Evolutionary conservation across 2,888 invertebrate genomes (phyloP), one percentile per base, ranked within the genome.

Genomic region (Leucophenga montana): DNA sequence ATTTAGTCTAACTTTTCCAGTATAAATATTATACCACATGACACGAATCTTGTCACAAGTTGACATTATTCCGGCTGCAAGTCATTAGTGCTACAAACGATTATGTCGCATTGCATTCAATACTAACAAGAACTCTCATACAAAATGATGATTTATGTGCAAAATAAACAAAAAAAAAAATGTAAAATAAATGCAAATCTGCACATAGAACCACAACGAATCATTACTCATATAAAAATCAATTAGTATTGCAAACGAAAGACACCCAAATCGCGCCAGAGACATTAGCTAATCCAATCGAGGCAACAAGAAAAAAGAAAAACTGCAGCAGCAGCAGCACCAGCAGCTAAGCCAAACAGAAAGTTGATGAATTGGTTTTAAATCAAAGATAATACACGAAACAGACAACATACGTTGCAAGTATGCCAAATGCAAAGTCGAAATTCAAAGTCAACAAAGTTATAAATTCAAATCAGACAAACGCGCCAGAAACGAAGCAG

Each of bases 281-380:
- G 18, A 18, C 50, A 50, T 39, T 39, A 39, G 39, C 39, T 39
- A 39, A 39, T 39, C 39, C 39, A 39, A 39, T 39, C 8, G 39
- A 57, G 22, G 33, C 31, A 20, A 31, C 31, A 9, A 57, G 13
- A 6, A 57, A 57, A n/a, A 57, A 14, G 22, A 57, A 22, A 22
- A 57, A 14, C n/a, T 27, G 57, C 33, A 31, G 57, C 57, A 57
- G 14, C 14, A 64, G 64, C 64, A 50, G n/a, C n/a, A n/a, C n/a
- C n/a, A 68, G 39, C 61, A 80, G 82, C 82, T 78, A 82, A 80
- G 80, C 71, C 71, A 71, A 80, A 80, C 83, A 76, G 76, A 77
- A 72, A 75, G 74, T 81, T 82, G 81, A 82, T 82, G 81, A 82
- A 82, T 82, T 83, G 81, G 79, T 82, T 82, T 82, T 83, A 82